Evolutionary conservation across 35 echinoderm and acorn worm species (phyloP), one percentile per base, ranked within the genome.

Genomic region (Lytechinus pictus): DNA sequence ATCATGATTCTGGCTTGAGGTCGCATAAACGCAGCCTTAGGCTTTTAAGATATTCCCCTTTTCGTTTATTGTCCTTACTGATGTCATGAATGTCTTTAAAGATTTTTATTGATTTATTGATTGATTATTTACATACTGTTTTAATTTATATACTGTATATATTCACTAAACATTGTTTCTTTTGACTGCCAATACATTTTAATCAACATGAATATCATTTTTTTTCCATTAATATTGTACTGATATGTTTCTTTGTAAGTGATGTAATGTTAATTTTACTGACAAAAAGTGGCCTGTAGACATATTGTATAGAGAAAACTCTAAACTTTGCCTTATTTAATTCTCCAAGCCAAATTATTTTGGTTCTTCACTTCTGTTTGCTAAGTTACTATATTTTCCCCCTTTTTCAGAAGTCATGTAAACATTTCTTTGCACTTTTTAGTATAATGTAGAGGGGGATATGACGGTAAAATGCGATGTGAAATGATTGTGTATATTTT

Each of bases 361-460:
- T 19, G 21, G 66, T 79, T 24, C 66, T 79, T 19, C 12, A 24
- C 66, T 24, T 79, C 8, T 79, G 19, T 79, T 16, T 16, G 3
- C 66, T 79, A 79, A 24, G n/a, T 79, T 79, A 79, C 66, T 79
- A 79, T 79, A 24, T 79, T 79, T 79, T 79, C 14, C 66, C 66
- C 66, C 2, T 2, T 44, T 79, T 24, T 79, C 16, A n/a, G 2
- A 79, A 79, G 66, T 79, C 66, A 79, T 79, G 21, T 24, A 79
- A 79, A 79, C 66, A 79, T 79, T 79, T 79, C 66, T 79, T 79
- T 79, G 66, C 66, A 79, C 66, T 79, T 79, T 79, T 79, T 16
- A 79, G 66, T 79, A 24, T n/a, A 79, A 24, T 24, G 8, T 79
- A 79, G n/a, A 79, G 19, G 66, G 61, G 66, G 66, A 79, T 79